Conservation (phyloP, 2,888 invertebrate species). For the Rhogogaster chlorosoma region DNA sequence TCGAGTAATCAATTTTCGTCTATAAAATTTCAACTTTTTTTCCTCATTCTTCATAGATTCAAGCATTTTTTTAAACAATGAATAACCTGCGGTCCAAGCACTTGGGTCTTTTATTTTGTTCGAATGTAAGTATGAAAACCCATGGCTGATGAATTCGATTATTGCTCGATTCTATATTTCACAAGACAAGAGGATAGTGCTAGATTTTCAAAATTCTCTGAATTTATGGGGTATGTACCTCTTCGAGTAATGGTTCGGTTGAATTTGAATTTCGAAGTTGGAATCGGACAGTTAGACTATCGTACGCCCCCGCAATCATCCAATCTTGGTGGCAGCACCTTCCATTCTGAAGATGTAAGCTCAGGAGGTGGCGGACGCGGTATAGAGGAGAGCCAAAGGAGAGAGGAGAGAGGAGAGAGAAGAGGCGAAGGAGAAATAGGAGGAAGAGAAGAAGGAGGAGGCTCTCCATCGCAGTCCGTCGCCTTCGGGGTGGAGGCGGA, state of each 20-base stretch:
- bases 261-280: neutral
- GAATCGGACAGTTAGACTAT: slow-evolving; percentile 13
- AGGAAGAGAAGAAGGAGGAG: slow-evolving; percentile 63
- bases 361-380: slow-evolving; percentile 52
- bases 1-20: neutral
- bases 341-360: slow-evolving; percentile 48
- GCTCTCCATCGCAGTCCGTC: slow-evolving; percentile 77
- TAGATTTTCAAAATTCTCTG: neutral
- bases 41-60: neutral
- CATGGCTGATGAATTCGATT: neutral
- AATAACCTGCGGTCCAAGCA: neutral
- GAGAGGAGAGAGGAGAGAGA: slow-evolving; percentile 39
- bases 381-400: slow-evolving; percentile 45
- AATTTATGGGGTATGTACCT: neutral
- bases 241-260: neutral
- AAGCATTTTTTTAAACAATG: neutral
- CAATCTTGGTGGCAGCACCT: slow-evolving; percentile 62
- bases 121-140: neutral
- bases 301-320: slow-evolving; percentile 27
- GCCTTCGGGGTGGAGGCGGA: slow-evolving; percentile 78
- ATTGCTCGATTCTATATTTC: neutral
- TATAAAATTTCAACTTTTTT: neutral
- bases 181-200: neutral
- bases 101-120: neutral
- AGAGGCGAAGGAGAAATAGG: slow-evolving; percentile 57